These are phyloP conservation scores for Sciaenops ocellatus DNA, from an alignment of 2,797 vertebrate genomes.

Conservation along the genomic window DNA sequence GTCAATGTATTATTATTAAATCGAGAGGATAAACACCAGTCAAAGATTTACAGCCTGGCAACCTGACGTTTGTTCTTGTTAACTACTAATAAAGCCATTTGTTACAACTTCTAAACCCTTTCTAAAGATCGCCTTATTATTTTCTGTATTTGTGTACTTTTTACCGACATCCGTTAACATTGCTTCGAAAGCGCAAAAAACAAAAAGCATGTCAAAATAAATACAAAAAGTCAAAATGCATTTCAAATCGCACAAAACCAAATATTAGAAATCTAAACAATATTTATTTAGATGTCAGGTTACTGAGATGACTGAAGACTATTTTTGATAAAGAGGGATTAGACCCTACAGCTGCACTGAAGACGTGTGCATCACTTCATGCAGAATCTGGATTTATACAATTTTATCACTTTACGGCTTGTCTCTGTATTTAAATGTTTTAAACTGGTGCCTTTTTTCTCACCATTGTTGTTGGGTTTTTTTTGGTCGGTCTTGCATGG, in stretches of 20 bases:
- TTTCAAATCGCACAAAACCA: background rate
- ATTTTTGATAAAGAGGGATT: slow-evolving; percentile 25
- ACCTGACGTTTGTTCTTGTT: background rate
- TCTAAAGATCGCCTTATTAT: slow-evolving; percentile 7
- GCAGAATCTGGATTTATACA: slow-evolving; percentile 18
- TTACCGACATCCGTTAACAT: background rate
- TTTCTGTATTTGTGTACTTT: background rate
- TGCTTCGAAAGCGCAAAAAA: background rate
- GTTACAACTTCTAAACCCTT: background rate
- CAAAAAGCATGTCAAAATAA: background rate
- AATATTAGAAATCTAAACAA: background rate
- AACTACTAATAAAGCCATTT: slow-evolving; percentile 7
- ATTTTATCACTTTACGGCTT: background rate
- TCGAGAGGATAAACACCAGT: background rate
- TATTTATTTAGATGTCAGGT: slow-evolving; percentile 3
- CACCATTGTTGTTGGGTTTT: background rate
- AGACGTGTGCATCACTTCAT: slow-evolving; percentile 27
- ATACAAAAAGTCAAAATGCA: background rate
- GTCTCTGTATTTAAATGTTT: slow-evolving; percentile 18
- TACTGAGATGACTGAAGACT: background rate
- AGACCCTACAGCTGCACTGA: background rate
- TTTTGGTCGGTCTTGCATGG: slow-evolving; percentile 26
- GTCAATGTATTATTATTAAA: background rate
- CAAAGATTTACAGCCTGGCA: background rate
- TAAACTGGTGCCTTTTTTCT: slow-evolving; percentile 58